Evolutionary conservation across 64 coral and sea anemone species (phyloP).

Genomic region (Catalaphyllia jardinei): DNA sequence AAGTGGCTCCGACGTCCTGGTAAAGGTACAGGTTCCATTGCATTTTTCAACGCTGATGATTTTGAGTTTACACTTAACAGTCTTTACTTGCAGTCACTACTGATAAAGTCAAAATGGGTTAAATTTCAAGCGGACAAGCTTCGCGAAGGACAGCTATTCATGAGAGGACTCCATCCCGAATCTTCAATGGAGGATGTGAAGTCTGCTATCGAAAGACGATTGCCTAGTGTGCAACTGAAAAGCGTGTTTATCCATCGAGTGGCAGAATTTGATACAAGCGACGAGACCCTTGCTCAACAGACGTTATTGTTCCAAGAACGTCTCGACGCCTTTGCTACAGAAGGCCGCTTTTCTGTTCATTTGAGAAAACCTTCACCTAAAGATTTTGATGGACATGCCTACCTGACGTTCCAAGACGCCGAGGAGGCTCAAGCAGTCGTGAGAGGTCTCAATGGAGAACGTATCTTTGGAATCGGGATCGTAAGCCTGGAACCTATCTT

Average conservation of each 20-base stretch:
- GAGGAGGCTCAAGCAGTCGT: conserved; percentile 30
- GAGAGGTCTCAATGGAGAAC: conserved; percentile 13
- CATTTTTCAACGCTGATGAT: not conserved
- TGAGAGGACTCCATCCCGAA: conserved; percentile 1
- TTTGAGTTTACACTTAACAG: not conserved
- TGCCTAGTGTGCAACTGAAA: not conserved
- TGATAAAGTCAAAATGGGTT: not conserved
- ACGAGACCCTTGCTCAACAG: not conserved
- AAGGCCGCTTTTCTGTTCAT: conserved; percentile 1
- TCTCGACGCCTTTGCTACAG: not conserved
- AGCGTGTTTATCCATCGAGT: conserved; percentile 34
- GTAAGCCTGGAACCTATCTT: conserved; percentile 4
- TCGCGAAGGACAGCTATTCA: conserved; percentile 2
- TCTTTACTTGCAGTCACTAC: not conserved
- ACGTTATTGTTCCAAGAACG: not conserved
- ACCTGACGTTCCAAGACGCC: conserved; percentile 7
- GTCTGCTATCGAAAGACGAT: conserved; percentile 10
- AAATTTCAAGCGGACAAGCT: conserved; percentile 1
- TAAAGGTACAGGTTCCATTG: conserved; percentile 38
- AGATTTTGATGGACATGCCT: not conserved
- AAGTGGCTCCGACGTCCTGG: conserved; percentile 38
- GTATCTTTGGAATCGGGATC: not conserved
- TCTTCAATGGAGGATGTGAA: conserved; percentile 35
- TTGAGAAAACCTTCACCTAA: conserved; percentile 5
- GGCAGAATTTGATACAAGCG: conserved; percentile 12